Percentiles rank a stretch among this genome's conserved stretches.
Conservation (phyloP, 2,113 vertebrate genomes). For the Nothoprocta perdicaria region DNA sequence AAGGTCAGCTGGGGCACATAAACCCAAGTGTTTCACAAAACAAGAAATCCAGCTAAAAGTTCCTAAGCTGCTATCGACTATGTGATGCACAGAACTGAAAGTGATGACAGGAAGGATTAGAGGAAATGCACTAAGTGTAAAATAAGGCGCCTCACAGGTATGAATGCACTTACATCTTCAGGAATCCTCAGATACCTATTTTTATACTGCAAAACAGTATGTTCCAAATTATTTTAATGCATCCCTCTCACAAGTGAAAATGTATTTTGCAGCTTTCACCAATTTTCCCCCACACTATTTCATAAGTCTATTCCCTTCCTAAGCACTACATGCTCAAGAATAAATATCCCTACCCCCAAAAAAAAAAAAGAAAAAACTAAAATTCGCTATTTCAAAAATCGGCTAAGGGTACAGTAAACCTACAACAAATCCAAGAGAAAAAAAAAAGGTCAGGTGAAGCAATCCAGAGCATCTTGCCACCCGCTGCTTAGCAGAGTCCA, state of each 20-base stretch:
- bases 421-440: background rate
- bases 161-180: background rate
- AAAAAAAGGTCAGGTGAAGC: background rate
- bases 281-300: background rate
- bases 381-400: background rate
- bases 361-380: background rate
- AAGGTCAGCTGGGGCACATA: conserved; percentile 3
- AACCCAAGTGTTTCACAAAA: background rate
- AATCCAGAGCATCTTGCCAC: background rate
- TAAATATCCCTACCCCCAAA: background rate
- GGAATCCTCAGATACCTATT: background rate
- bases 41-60: background rate
- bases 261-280: background rate
- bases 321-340: background rate
- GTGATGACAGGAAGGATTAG: background rate
- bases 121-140: background rate
- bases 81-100: background rate
- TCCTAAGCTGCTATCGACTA: background rate
- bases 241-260: background rate
- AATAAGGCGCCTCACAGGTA: background rate
- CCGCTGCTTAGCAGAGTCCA: background rate
- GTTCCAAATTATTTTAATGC: background rate
- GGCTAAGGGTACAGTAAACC: background rate
- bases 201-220: background rate
- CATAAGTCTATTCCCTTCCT: background rate